phyloP scores from a whole-genome alignment of 2,113 vertebrate genomes.

The Lanius collurio region DNA sequence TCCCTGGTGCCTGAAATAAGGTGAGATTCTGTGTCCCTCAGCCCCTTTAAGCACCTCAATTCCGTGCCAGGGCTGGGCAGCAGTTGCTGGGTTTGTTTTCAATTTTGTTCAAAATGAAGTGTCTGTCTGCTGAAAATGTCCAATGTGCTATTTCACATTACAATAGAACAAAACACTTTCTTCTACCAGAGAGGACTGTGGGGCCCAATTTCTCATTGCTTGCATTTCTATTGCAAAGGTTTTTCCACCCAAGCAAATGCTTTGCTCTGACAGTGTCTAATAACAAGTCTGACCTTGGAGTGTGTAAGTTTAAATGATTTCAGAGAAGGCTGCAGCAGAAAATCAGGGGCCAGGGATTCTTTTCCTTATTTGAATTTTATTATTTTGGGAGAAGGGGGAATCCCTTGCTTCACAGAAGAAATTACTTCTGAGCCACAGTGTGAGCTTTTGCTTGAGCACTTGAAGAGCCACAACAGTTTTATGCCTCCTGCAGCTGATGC shows the following conservation, averaged over 20 bases:
- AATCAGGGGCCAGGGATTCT: constrained; percentile 42
- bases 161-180: neutral
- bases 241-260: neutral
- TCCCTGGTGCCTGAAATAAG: neutral
- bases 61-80: neutral
- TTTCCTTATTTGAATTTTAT: constrained; percentile 55
- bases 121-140: neutral
- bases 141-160: neutral
- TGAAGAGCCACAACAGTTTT: neutral
- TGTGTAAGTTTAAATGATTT: constrained; percentile 22
- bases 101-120: neutral
- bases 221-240: neutral
- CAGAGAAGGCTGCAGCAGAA: neutral
- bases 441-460: constrained; percentile 4
- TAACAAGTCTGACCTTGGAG: constrained; percentile 51
- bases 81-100: neutral
- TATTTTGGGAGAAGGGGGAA: constrained; percentile 51
- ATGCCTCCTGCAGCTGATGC: neutral
- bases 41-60: neutral
- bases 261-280: constrained; percentile 44
- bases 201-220: neutral
- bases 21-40: neutral
- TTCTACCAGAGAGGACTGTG: neutral
- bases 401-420: constrained; percentile 44
- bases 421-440: constrained; percentile 37